Percentiles rank a stretch among this genome's conserved stretches.
These are phyloP conservation scores for Rousettus madagascariensis DNA, from an alignment of 2,797 vertebrate genomes.

Conservation along the genomic window DNA sequence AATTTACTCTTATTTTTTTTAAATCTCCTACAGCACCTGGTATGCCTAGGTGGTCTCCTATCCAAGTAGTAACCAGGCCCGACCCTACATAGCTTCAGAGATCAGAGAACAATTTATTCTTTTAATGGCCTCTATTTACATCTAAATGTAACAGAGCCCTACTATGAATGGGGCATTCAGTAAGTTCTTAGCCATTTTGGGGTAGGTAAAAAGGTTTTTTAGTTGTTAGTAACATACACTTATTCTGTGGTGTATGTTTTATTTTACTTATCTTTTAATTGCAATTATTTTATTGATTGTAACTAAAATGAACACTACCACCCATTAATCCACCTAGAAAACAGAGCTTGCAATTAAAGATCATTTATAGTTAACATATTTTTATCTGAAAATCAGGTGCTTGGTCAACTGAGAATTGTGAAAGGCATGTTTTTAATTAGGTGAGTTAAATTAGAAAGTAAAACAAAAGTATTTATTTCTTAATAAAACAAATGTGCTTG, in stretches of 20 bases:
- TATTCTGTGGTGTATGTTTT: background rate
- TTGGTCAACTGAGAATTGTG: conserved; percentile 68
- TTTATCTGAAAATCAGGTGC: conserved; percentile 66
- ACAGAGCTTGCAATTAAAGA: conserved; percentile 64
- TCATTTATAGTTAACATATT: conserved; percentile 68
- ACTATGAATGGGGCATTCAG: background rate
- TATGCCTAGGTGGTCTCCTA: too few relatives aligned
- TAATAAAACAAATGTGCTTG: conserved; percentile 38
- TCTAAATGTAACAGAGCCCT: background rate
- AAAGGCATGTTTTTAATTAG: conserved; percentile 51
- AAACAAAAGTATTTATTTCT: conserved; percentile 58
- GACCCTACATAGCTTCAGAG: too few relatives aligned
- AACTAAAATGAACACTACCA: conserved; percentile 65
- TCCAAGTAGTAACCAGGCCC: too few relatives aligned
- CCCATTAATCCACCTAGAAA: conserved; percentile 63
- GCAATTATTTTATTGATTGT: background rate
- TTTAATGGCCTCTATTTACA: background rate
- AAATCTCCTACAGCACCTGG: too few relatives aligned
- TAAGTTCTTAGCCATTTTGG: background rate
- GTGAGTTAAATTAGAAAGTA: conserved; percentile 9
- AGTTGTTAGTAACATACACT: background rate
- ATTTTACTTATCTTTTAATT: conserved; percentile 35
- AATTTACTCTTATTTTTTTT: background rate
- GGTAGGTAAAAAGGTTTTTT: background rate
- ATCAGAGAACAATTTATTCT: background rate